Percentiles rank a stretch among this genome's conserved stretches.
phyloP scores from a whole-genome alignment of 2,888 invertebrate genomes.

The Phortica okadai region DNA sequence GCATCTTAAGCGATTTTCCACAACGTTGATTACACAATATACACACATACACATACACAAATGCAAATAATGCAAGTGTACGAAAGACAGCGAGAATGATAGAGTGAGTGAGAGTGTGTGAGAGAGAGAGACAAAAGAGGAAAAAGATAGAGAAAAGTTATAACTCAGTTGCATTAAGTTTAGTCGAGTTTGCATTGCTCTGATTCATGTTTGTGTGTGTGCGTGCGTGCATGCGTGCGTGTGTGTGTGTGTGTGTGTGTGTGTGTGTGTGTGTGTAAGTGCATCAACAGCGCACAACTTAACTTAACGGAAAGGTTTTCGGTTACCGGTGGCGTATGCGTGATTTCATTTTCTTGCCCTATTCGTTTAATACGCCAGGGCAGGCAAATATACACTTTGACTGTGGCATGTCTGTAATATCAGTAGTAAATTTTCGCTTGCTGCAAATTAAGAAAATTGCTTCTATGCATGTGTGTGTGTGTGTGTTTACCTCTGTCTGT shows the following conservation, averaged over 20 bases:
- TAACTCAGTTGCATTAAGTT: not conserved
- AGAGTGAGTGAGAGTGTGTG: not conserved
- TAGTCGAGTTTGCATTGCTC: not conserved
- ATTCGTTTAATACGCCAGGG: not conserved
- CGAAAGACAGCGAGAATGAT: not conserved
- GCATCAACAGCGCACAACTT: not conserved
- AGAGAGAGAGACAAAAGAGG: not conserved
- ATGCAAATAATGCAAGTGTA: not conserved
- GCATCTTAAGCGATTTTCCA: slow-evolving; percentile 61
- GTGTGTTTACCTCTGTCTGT: not conserved
- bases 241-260: not conserved
- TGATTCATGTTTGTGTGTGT: not conserved
- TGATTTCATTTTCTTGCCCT: slow-evolving; percentile 1
- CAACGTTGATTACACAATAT: slow-evolving; percentile 44
- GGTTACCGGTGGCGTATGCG: slow-evolving; percentile 27
- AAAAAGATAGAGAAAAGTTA: not conserved
- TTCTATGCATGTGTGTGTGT: not conserved
- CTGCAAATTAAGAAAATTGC: slow-evolving; percentile 63
- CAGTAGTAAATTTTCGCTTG: slow-evolving; percentile 53
- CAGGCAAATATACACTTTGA: slow-evolving; percentile 20
- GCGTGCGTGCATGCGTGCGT: too few species aligned
- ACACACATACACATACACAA: not conserved
- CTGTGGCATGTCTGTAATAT: slow-evolving; percentile 35
- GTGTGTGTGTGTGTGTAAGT: not conserved
- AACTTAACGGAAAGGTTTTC: slow-evolving; percentile 4